phyloP scores from a whole-genome alignment of 2,888 invertebrate genomes.

The Eristalis pertinax region DNA sequence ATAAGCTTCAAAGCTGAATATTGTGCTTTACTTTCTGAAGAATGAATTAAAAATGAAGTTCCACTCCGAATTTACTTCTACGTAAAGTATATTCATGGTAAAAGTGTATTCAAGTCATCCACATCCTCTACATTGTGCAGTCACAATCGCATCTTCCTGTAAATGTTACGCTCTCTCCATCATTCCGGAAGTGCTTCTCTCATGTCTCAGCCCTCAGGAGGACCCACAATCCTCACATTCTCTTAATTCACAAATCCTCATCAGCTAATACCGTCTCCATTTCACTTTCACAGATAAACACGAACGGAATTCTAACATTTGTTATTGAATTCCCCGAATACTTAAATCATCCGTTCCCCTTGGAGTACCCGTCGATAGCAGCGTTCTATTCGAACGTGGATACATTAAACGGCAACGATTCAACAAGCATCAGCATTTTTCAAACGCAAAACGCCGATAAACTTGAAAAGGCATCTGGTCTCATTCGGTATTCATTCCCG shows the following conservation, averaged over 20 bases:
- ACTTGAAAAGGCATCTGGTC: slow-evolving; percentile 86
- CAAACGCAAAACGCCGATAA: slow-evolving; percentile 85
- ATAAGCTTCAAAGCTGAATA: too few relatives aligned
- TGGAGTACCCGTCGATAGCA: slow-evolving; percentile 94
- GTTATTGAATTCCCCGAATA: slow-evolving; percentile 93
- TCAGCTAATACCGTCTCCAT: background rate
- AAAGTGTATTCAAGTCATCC: too few relatives aligned
- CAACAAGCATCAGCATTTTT: slow-evolving; percentile 89
- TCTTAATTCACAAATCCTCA: too few relatives aligned
- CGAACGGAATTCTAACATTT: slow-evolving; percentile 94
- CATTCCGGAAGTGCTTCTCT: too few relatives aligned
- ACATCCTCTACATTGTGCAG: too few relatives aligned
- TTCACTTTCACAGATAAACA: slow-evolving; percentile 87
- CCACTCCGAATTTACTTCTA: too few relatives aligned
- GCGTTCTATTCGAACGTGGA: slow-evolving; percentile 96
- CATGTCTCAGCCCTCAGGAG: too few relatives aligned
- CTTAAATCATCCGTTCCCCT: slow-evolving; percentile 93
- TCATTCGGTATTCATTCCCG: slow-evolving; percentile 88
- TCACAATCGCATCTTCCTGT: too few relatives aligned
- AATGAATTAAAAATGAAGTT: too few relatives aligned
- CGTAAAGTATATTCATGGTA: too few relatives aligned
- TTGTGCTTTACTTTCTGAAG: too few relatives aligned
- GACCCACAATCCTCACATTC: background rate
- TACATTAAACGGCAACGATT: slow-evolving; percentile 83
- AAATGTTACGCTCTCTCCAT: too few relatives aligned